Base-by-base conservation (phyloP, 2,113 vertebrate genomes). In the Chascanopsetta lugubris region DNA sequence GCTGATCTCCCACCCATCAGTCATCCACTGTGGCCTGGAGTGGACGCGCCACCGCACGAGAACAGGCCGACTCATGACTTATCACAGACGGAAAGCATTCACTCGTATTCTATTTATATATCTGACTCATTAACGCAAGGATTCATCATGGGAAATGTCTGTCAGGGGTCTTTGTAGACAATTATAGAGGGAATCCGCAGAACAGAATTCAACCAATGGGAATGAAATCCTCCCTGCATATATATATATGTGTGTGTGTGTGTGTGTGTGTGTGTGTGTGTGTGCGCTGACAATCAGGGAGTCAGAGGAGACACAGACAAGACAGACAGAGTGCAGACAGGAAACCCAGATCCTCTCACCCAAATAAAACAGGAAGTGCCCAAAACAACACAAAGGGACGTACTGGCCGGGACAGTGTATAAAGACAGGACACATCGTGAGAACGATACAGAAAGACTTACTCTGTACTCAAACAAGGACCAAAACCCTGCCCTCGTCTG, bases 21-120 rank as follows among this genome's bases (percentile, higher is more conserved):
- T 83, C 81, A 73, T 68, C 36, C 69, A 71, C 72, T 81, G 72
- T 60, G 77, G 54, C 11, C 40, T 60, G 27, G n/a, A 57, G 58
- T 47, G 72, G 32, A 61, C 77, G 58, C 81, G 58, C 73, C 21
- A n/a, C 8, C 22, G 22, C n/a, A 67, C 83, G 80, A 75, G 83
- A 83, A 85, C 83, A 78, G 24, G 30, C 55, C 53, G 63, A 29
- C 22, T 58, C 25, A 62, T 59, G 32, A n/a, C 56, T 15, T 47
- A 11, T 26, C 34, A 48, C 13, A 38, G 20, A 12, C 6, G 69
- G 26, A 59, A 55, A 60, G 3, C 24, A 26, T 61, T 60, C 18
- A 6, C n/a, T n/a, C n/a, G n/a, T n/a, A n/a, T n/a, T n/a, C n/a
- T n/a, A 29, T 69, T 49, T 54, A 22, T 20, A 64, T 61, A 26